A percentile compares a stretch with the other conserved stretches of the same genome.
These are phyloP conservation scores for Malurus splendens DNA, from an alignment of 2,797 vertebrate genomes.

Conservation along the genomic window DNA sequence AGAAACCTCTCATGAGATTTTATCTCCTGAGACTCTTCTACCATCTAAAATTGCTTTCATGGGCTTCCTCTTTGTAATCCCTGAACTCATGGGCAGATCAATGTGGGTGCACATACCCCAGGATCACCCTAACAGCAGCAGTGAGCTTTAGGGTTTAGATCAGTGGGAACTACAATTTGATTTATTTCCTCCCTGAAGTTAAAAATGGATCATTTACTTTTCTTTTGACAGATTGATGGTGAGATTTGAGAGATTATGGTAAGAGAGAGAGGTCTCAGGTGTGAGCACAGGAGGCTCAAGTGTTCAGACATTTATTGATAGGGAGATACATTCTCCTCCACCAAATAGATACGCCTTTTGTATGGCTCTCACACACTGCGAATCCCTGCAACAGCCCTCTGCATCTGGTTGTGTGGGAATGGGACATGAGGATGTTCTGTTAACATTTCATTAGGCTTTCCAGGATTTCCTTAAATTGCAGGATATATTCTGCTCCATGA, in stretches of 20 bases:
- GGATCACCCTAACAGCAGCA: background rate
- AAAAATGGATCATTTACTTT: background rate
- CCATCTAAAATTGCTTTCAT: background rate
- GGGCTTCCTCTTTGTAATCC: background rate
- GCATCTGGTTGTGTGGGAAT: background rate
- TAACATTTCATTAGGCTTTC: background rate
- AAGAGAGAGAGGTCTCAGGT: background rate
- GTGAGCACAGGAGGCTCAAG: background rate
- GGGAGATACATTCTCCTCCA: background rate
- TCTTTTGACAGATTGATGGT: background rate
- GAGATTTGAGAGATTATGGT: background rate
- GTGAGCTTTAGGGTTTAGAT: background rate
- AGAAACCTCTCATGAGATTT: background rate
- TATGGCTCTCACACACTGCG: background rate
- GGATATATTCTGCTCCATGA: background rate
- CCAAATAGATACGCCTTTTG: background rate
- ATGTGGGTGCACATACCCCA: background rate
- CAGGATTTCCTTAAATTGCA: background rate
- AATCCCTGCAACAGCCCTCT: background rate
- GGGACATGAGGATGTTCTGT: background rate
- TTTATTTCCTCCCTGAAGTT: background rate
- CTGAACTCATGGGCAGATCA: background rate
- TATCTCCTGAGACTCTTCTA: background rate
- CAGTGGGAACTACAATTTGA: background rate
- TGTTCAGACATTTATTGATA: background rate